Conservation (phyloP, 2,113 vertebrate species). For the Eleginops maclovinus region DNA sequence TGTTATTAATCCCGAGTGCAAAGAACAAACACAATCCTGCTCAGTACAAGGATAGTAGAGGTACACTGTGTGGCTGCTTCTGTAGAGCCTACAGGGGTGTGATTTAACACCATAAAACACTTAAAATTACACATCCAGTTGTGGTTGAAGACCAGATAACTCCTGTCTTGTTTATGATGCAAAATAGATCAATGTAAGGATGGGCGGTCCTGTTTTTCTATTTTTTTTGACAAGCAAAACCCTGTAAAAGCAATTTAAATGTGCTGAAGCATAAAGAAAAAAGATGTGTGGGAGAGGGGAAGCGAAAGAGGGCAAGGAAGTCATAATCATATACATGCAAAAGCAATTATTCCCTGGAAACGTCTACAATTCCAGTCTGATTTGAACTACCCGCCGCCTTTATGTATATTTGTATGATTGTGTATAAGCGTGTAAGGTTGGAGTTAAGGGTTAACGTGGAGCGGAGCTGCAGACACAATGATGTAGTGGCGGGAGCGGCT, state of each 20-base stretch:
- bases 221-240: background rate
- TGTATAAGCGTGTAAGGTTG: slow-evolving; percentile 2
- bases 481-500: slow-evolving; percentile 36
- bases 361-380: background rate
- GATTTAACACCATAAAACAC: background rate
- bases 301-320: background rate
- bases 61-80: background rate
- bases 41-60: slow-evolving; percentile 8
- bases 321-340: slow-evolving; percentile 16
- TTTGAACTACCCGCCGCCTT: slow-evolving; percentile 1
- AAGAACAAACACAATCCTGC: slow-evolving; percentile 22
- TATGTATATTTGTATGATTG: background rate
- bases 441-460: background rate
- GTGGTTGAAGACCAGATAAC: background rate
- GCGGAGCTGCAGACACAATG: slow-evolving; percentile 20
- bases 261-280: background rate
- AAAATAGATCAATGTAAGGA: background rate
- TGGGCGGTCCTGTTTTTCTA: background rate
- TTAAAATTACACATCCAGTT: background rate
- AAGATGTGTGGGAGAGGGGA: background rate
- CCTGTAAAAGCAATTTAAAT: background rate
- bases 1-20: slow-evolving; percentile 43
- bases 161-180: background rate
- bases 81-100: background rate
- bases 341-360: slow-evolving; percentile 23